These are phyloP conservation scores for Holcopasites calliopsidis DNA, from an alignment of 1,140 invertebrate species.

Conservation along the genomic window DNA sequence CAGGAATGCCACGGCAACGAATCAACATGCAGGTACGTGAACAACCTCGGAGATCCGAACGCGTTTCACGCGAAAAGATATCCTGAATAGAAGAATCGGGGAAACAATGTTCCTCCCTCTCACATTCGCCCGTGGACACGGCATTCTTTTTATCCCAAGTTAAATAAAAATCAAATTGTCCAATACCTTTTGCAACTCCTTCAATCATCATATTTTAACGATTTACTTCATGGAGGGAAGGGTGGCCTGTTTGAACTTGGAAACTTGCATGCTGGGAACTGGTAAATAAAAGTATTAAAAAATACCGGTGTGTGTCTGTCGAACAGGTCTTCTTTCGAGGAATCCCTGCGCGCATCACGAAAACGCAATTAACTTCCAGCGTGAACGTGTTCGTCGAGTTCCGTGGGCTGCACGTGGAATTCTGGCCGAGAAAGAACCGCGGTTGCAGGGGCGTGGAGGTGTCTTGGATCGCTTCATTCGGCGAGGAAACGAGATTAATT, in stretches of 20 bases:
- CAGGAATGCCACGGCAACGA: constrained; percentile 63
- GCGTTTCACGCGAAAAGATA: constrained; percentile 6
- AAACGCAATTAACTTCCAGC: constrained; percentile 23
- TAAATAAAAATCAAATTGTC: too few relatives aligned
- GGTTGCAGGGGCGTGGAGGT: not conserved
- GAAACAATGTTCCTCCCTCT: too few relatives aligned
- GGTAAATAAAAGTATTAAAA: too few relatives aligned
- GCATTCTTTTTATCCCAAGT: too few relatives aligned
- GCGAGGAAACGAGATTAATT: not conserved
- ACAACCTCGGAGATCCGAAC: constrained; percentile 33
- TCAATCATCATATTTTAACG: too few relatives aligned
- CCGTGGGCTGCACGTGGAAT: not conserved
- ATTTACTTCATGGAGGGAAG: too few relatives aligned
- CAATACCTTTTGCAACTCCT: too few relatives aligned
- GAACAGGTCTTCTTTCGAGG: not conserved
- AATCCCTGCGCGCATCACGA: constrained; percentile 18
- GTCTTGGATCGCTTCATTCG: not conserved
- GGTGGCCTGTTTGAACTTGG: too few relatives aligned
- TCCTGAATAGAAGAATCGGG: not conserved
- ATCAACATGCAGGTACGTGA: constrained; percentile 58
- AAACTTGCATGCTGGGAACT: not conserved
- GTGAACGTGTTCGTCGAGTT: constrained; percentile 2
- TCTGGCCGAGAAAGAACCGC: not conserved
- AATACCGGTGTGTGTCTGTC: too few relatives aligned
- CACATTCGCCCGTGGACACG: too few relatives aligned